Base-by-base conservation (phyloP, 2,888 invertebrate species). In the Argynnis bischoffii region DNA sequence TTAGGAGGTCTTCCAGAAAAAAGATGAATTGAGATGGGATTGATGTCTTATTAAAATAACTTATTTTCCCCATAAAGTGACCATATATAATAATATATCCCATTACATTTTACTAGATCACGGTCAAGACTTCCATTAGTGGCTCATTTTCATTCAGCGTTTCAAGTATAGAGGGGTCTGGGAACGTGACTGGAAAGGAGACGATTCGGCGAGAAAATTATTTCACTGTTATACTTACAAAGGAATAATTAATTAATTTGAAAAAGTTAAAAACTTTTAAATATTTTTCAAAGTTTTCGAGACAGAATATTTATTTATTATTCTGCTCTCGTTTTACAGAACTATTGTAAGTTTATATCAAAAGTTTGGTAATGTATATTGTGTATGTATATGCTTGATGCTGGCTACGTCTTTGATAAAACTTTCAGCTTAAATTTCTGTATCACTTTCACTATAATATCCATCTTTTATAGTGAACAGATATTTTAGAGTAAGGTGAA, bases 241-340 rank as follows among this genome's bases (percentile, higher is more conserved):
- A 71, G 72, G 69, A 69, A 67, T 73, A 69, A 60, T 67, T 72
- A 69, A 67, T 67, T 67, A 54, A 67, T 57, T 67, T 57, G 67
- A 59, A 47, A 57, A 67, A 67, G 31, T 67, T 67, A 35, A 61
- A 41, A 41, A 61, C 54, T 47, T 53, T 54, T 56, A 13, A 53
- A 61, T 41, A 53, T 35, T 56, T 53, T 53, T 54, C 51, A 15
- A 63, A 67, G 51, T 51, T 66, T 67, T 47, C 2, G 35, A 31
- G 13, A n/a, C 48, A 59, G 59, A 13, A 15, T 46, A 16, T 16
- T 1, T 48, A 48, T 53, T 54, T 54, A 18, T 46, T 50, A 41
- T 51, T 51, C 53, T 50, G 8, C 35, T 51, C 16, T 18, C 48
- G 47, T 59, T n/a, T 4, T n/a, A n/a, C n/a, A 26, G 59, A 48